phyloP scores from a whole-genome alignment of 2,888 invertebrate genomes.

The Conomelus anceps region DNA sequence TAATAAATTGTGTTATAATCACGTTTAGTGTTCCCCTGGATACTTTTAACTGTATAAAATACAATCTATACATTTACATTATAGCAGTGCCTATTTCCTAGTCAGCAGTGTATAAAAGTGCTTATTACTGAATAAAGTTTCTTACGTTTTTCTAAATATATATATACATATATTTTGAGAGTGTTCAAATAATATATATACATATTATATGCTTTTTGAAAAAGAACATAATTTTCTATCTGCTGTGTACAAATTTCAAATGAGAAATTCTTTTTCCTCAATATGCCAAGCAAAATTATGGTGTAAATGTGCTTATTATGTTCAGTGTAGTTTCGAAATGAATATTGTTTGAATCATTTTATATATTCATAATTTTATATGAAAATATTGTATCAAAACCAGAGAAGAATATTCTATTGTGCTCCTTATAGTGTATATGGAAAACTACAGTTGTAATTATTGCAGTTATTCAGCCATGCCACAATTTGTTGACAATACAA shows the following conservation, averaged over 20 bases:
- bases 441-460: background rate
- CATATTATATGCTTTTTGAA: background rate
- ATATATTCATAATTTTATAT: background rate
- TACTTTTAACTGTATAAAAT: background rate
- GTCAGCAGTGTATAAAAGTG: background rate
- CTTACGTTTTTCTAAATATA: background rate
- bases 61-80: background rate
- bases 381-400: background rate
- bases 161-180: background rate
- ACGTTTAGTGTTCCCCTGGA: background rate
- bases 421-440: background rate
- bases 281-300: background rate
- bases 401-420: background rate
- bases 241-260: background rate
- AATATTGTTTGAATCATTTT: background rate
- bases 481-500: conserved; percentile 30
- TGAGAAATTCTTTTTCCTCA: background rate
- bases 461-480: conserved; percentile 10
- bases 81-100: background rate
- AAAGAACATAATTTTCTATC: background rate
- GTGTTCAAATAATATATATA: background rate
- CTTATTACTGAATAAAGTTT: background rate
- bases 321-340: background rate
- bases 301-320: background rate
- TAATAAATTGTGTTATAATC: background rate